phyloP scores from a whole-genome alignment of 2,113 vertebrate genomes.

The Tetraodon nigroviridis region DNA sequence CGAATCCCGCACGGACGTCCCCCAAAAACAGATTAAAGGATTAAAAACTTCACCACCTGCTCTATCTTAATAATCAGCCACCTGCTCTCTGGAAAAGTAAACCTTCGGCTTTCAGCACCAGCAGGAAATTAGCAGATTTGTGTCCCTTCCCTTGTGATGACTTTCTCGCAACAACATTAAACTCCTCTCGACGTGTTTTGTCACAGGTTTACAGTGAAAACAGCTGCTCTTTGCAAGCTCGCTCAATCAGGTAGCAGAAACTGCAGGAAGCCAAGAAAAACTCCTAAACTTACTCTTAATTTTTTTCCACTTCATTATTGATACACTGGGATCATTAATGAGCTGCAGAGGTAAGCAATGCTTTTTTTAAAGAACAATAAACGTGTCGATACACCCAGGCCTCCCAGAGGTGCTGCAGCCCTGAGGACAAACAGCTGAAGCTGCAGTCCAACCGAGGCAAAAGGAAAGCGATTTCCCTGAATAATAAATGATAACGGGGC shows the following conservation, averaged over 20 bases:
- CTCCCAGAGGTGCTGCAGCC: too few relatives aligned
- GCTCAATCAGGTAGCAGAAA: too few relatives aligned
- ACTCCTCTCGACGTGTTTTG: conserved; percentile 8
- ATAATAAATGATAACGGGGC: conserved; percentile 37
- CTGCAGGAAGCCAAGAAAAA: too few relatives aligned
- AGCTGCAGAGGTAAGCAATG: too few relatives aligned
- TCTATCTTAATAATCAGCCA: conserved; percentile 43
- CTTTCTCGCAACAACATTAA: conserved; percentile 10
- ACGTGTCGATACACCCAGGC: too few relatives aligned
- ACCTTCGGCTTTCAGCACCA: conserved; percentile 2
- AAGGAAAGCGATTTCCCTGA: conserved; percentile 8
- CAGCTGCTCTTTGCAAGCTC: too few relatives aligned
- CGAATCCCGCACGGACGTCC: not conserved
- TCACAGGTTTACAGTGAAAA: not conserved
- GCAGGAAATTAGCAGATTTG: conserved; percentile 2
- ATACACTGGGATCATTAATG: too few relatives aligned
- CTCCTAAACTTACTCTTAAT: too few relatives aligned
- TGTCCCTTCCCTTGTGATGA: conserved; percentile 7
- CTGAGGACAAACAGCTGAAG: too few relatives aligned
- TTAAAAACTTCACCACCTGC: conserved; percentile 34
- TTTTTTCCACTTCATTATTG: too few relatives aligned
- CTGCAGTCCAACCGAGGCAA: too few relatives aligned
- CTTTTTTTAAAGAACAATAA: too few relatives aligned
- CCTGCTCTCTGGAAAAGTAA: conserved; percentile 9
- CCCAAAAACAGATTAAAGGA: conserved; percentile 42